Conservation (phyloP, 2,797 vertebrate genomes). For the Mustela erminea region DNA sequence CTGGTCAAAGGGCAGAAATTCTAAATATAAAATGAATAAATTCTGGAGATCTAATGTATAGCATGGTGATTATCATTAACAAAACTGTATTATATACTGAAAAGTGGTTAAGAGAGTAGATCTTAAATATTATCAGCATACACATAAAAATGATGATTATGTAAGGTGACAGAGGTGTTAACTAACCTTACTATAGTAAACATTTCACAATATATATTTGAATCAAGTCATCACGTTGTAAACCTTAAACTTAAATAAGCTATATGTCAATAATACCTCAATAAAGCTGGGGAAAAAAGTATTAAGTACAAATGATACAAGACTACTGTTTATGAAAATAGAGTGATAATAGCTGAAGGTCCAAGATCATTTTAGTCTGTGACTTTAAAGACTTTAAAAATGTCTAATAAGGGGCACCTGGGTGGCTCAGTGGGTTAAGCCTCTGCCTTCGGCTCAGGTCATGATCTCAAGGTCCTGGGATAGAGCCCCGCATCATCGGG, state of each 20-base stretch:
- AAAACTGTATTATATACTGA: neutral
- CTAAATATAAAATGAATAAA: neutral
- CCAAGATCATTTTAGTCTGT: conserved; percentile 1
- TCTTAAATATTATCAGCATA: neutral
- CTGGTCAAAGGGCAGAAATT: neutral
- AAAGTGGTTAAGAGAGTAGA: neutral
- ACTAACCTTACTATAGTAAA: neutral
- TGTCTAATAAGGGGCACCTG: neutral
- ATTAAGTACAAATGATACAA: conserved; percentile 1
- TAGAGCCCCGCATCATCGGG: too few relatives aligned
- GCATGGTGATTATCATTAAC: neutral
- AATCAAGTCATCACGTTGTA: neutral
- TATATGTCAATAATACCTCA: neutral
- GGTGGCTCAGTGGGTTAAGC: too few relatives aligned
- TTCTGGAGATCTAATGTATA: neutral
- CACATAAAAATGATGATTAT: neutral
- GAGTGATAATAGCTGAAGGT: neutral
- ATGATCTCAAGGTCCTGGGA: too few relatives aligned
- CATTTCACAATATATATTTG: neutral
- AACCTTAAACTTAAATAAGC: neutral
- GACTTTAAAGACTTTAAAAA: conserved; percentile 37
- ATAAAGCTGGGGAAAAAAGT: neutral
- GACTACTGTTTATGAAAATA: conserved; percentile 20
- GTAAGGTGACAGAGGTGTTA: neutral
- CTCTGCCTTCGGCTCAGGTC: too few relatives aligned